phyloP scores from a whole-genome alignment of 2,113 vertebrate genomes.

The Prochilodus magdalenae region DNA sequence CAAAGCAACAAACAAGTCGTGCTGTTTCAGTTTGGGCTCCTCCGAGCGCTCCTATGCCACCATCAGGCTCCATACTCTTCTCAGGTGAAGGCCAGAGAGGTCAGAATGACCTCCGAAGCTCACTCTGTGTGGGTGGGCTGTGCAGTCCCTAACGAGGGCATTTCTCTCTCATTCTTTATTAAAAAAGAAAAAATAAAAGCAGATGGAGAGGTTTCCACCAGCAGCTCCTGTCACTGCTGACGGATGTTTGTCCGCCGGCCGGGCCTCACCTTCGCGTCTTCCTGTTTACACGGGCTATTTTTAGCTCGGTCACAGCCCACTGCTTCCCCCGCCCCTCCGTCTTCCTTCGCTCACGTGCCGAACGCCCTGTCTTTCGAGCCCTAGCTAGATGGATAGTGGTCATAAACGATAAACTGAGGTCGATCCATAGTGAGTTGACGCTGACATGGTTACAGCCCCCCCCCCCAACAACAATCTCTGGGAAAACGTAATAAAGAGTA shows the following conservation, averaged over 20 bases:
- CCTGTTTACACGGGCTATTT: conserved; percentile 29
- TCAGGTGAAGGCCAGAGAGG: background rate
- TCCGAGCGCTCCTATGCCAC: background rate
- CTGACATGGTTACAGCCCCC: conserved; percentile 66
- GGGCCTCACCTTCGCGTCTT: conserved; percentile 19
- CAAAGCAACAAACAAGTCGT: background rate
- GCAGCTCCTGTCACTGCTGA: conserved; percentile 35
- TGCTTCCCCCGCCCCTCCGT: background rate
- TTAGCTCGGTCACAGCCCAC: conserved; percentile 3
- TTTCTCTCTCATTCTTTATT: background rate
- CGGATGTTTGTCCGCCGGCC: conserved; percentile 12
- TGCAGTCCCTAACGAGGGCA: conserved; percentile 9
- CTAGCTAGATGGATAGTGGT: conserved; percentile 43
- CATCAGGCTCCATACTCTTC: background rate
- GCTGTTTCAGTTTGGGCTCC: too few relatives aligned
- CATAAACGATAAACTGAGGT: conserved; percentile 68
- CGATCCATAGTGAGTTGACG: conserved; percentile 67
- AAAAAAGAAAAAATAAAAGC: background rate
- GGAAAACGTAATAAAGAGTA: conserved; percentile 64
- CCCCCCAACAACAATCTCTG: conserved; percentile 66
- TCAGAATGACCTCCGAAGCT: background rate
- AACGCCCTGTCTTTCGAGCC: conserved; percentile 44
- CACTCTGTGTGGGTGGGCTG: background rate
- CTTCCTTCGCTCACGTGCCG: background rate
- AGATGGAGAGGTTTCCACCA: conserved; percentile 17